Percentiles rank a stretch among this genome's conserved stretches.
phyloP scores from a whole-genome alignment of 2,888 invertebrate species.

The Teinopalpus imperialis region DNA sequence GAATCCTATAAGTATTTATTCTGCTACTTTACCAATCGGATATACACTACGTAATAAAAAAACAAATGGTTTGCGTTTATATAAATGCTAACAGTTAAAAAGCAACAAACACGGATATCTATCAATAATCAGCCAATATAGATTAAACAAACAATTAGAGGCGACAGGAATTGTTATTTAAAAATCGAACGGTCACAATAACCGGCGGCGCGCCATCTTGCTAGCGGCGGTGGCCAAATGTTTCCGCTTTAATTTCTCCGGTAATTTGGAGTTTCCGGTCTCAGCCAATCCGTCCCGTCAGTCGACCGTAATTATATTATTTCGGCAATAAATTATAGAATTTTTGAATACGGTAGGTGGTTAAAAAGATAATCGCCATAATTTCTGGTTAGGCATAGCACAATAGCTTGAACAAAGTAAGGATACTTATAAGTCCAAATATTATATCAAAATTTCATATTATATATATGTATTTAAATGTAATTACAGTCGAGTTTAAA shows the following conservation, averaged over 20 bases:
- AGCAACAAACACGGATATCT: no score
- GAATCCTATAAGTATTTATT: no score
- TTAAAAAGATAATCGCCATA: slow-evolving; percentile 65
- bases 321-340: slow-evolving; percentile 82
- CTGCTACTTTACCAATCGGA: no score
- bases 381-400: slow-evolving; percentile 65
- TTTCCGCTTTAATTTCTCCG: slow-evolving; percentile 82
- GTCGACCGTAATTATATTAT: slow-evolving; percentile 80
- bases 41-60: no score
- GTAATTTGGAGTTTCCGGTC: slow-evolving; percentile 79
- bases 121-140: slow-evolving; percentile 28
- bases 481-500: no score
- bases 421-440: background rate
- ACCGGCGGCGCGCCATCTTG: slow-evolving; percentile 75
- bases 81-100: no score
- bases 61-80: no score
- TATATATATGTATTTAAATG: no score
- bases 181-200: slow-evolving; percentile 75
- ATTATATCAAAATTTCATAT: no score
- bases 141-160: slow-evolving; percentile 57
- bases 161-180: slow-evolving; percentile 70
- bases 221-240: slow-evolving; percentile 79
- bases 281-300: slow-evolving; percentile 78
- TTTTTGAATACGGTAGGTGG: slow-evolving; percentile 75
- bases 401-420: slow-evolving; percentile 25